These are phyloP conservation scores for Drosophila neonasuta DNA, from an alignment of 2,888 invertebrate species.

Conservation along the genomic window DNA sequence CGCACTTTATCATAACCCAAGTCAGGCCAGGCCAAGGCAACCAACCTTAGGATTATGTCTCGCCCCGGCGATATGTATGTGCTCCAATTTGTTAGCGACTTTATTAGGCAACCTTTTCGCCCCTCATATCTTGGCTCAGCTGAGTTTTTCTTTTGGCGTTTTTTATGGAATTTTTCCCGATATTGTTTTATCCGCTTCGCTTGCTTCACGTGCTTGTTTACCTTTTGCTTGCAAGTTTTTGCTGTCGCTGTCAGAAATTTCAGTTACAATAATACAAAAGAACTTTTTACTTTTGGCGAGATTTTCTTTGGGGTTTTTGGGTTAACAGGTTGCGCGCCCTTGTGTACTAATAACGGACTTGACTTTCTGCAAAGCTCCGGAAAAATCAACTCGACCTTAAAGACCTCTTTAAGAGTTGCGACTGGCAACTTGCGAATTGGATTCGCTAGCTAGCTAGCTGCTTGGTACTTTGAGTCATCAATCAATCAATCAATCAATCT, in stretches of 20 bases:
- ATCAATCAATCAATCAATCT: constrained; percentile 63
- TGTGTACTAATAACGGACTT: constrained; percentile 17
- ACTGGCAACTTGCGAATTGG: constrained; percentile 2
- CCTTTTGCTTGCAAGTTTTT: constrained; percentile 38
- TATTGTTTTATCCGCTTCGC: constrained; percentile 69
- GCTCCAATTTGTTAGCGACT: constrained; percentile 72
- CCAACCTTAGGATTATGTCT: constrained; percentile 58
- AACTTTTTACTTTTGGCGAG: constrained; percentile 59
- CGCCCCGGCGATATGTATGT: constrained; percentile 66
- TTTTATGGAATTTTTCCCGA: constrained; percentile 40
- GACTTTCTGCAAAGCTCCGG: background rate
- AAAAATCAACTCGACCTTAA: constrained; percentile 18
- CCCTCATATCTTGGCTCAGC: constrained; percentile 30
- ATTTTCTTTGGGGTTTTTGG: constrained; percentile 33
- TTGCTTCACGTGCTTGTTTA: constrained; percentile 63
- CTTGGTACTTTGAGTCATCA: constrained; percentile 49
- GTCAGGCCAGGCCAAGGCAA: background rate
- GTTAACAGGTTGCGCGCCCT: constrained; percentile 66
- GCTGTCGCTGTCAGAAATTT: constrained; percentile 64
- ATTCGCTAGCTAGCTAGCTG: background rate
- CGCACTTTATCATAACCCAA: constrained; percentile 69
- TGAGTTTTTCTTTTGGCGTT: constrained; percentile 31
- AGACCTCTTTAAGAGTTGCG: constrained; percentile 19
- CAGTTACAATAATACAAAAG: constrained; percentile 64
- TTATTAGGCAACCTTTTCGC: constrained; percentile 58